phyloP scores from a whole-genome alignment of 2,113 vertebrate species.

The Otocyon megalotis region DNA sequence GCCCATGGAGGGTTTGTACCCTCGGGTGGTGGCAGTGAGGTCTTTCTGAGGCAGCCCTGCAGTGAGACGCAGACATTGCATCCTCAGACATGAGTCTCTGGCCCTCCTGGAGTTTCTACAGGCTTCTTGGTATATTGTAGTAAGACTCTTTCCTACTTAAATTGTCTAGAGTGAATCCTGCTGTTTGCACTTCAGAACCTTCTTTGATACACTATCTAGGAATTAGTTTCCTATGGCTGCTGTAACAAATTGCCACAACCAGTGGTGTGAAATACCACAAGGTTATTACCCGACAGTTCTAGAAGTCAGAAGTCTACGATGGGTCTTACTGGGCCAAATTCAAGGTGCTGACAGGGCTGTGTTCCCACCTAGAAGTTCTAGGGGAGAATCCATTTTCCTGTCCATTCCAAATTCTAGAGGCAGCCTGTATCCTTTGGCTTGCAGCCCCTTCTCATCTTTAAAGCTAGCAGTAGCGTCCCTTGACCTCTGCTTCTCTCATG shows the following conservation, averaged over 20 bases:
- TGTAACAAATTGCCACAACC: neutral
- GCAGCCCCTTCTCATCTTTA: neutral
- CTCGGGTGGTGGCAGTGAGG: neutral
- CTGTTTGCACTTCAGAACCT: neutral
- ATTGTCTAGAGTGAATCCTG: neutral
- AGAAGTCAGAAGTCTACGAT: neutral
- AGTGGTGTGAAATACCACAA: neutral
- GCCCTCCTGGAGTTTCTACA: neutral
- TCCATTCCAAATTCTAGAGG: neutral
- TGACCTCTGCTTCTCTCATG: too few relatives aligned
- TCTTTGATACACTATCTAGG: neutral
- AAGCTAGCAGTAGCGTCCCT: neutral
- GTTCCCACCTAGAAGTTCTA: neutral
- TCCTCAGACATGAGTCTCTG: neutral
- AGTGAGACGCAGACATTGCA: neutral
- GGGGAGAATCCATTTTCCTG: neutral
- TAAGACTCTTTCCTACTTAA: neutral
- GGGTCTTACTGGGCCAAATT: neutral
- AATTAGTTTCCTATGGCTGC: neutral
- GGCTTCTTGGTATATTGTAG: neutral
- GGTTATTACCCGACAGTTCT: neutral
- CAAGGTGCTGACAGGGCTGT: neutral
- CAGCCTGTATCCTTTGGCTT: fast-evolving
- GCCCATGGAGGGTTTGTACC: neutral
- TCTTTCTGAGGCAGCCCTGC: neutral